Base-by-base conservation (phyloP, 2,888 invertebrate genomes). In the Ochropleura leucogaster region DNA sequence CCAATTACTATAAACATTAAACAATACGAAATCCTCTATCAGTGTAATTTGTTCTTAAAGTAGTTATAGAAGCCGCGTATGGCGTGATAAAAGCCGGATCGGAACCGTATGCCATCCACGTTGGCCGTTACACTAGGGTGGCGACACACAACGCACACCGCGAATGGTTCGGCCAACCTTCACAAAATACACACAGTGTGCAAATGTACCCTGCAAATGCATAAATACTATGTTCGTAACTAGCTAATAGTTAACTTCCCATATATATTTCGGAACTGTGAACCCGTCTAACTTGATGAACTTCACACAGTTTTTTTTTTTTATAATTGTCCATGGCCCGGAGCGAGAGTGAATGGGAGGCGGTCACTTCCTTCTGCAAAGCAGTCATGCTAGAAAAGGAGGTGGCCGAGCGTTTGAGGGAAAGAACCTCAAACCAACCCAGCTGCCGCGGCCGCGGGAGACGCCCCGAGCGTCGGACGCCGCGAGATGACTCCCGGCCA, bases 61-160 rank as follows among this genome's bases (percentile, higher is more conserved):
- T 92, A 92, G 93, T 94, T 94, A 92, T 91, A 93, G 91, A 84
- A 71, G 53, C 66, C 70, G 63, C 70, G 67, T 79, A 81, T 57
- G 84, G 70, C 87, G 92, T 92, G 93, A 91, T 93, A 92, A 93
- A 93, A 92, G 89, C 92, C 79, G 84, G 84, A 88, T 89, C 42
- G 12, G 64, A 42, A 64, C 47, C 72, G 94, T 94, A 94, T 94
- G 94, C 94, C 88, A 90, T 85, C 88, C 94, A 93, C 94, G 95
- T 94, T 91, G 91, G 88, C 90, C 90, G 91, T 90, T 91, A 90
- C 92, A 90, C 91, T 91, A 91, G 90, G 90, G 87, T 85, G 82
- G 88, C 84, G 85, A 87, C 85, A 83, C 86, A 88, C 78, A 85
- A 84, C 82, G 85, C 79, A 84, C 83, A 66, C 77, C 73, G 71